A percentile compares a stretch with the other conserved stretches of the same genome.
These are phyloP conservation scores for Parazoanthus atlanticus DNA, from an alignment of 92 coral and sea anemone species.

Conservation along the genomic window DNA sequence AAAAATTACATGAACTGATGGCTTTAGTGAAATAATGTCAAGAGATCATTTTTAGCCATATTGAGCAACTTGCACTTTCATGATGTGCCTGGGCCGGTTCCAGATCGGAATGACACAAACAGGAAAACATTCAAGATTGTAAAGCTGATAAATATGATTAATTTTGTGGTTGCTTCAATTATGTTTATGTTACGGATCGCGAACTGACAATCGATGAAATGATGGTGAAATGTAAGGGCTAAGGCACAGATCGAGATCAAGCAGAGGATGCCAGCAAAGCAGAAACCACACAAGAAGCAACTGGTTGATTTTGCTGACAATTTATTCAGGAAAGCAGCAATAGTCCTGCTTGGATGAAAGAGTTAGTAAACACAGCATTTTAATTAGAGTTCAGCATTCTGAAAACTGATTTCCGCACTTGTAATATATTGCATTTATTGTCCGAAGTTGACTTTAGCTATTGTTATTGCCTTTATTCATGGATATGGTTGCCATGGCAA, in stretches of 20 bases:
- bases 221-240: constrained; percentile 21
- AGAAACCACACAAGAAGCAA: too few relatives aligned
- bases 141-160: constrained; percentile 1
- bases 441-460: too few relatives aligned
- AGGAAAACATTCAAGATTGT: constrained; percentile 23
- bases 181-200: constrained; percentile 26
- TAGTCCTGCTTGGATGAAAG: too few relatives aligned
- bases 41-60: background rate
- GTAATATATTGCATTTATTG: too few relatives aligned
- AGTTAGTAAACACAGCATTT: too few relatives aligned
- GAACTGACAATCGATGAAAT: constrained; percentile 37
- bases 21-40: constrained; percentile 2
- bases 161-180: constrained; percentile 11
- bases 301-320: too few relatives aligned
- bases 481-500: too few relatives aligned
- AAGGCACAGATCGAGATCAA: constrained; percentile 29
- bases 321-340: too few relatives aligned
- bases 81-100: constrained; percentile 2
- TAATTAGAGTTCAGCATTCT: too few relatives aligned
- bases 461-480: too few relatives aligned
- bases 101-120: background rate
- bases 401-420: too few relatives aligned
- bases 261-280: constrained; percentile 37
- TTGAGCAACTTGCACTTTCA: constrained; percentile 23
- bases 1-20: background rate